Evolutionary conservation across 2,888 invertebrate species (phyloP), one percentile per base, ranked within the genome.

Genomic region (Aleiodes leptofemur): DNA sequence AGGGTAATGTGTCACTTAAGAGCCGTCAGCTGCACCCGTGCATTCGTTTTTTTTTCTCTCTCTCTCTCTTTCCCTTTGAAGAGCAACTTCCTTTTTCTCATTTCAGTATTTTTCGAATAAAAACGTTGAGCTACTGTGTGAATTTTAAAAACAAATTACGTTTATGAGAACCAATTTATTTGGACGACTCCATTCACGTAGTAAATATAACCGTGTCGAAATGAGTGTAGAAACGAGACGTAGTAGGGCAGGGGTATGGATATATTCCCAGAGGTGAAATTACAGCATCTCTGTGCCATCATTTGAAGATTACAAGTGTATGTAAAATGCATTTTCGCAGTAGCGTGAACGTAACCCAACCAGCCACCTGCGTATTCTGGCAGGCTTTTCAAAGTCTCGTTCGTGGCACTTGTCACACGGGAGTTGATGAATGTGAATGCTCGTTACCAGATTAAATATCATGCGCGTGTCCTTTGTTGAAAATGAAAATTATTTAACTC

Each of bases 251-350:
- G 59, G n/a, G 59, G 38, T 38, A 57, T n/a, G 59, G 31, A n/a
- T n/a, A 34, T 34, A 59, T 13, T 64, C 55, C 61, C 61, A 38
- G 69, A 29, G 56, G 69, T 69, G 43, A 55, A 69, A 74, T 74
- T 74, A 69, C 69, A 53, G 29, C 69, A 50, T 69, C 69, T 69
- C 69, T 69, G 61, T 74, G 38, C 61, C 77, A 74, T 80, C 76
- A 77, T 78, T 80, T 77, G 73, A 69, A 74, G 76, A 80, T 80
- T 77, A 76, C 74, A 72, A 76, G 53, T 74, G 56, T 69, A 78
- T 78, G 78, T 78, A 77, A 76, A 78, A 80, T 74, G 66, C 61
- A 72, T 73, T 74, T 74, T 43, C 38, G 55, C 43, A 69, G 64
- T 53, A 50, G 55, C 53, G 23, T 31, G 55, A 68, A 11, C 50